A percentile compares a stretch with the other conserved stretches of the same genome.
These are phyloP conservation scores for Conchocele bisecta DNA, from an alignment of 2,888 invertebrate genomes.

Conservation along the genomic window DNA sequence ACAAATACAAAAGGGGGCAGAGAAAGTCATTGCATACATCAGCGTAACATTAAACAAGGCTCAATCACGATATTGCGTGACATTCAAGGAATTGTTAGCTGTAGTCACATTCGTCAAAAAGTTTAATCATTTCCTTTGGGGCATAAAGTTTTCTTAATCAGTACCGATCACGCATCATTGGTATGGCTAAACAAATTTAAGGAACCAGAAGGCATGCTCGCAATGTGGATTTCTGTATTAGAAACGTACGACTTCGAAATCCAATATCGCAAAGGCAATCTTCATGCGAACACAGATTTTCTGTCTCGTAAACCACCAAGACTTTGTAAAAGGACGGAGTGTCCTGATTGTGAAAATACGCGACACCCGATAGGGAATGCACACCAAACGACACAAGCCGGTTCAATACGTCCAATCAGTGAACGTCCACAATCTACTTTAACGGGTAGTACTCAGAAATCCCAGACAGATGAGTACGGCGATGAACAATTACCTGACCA, in stretches of 20 bases:
- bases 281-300: constrained; percentile 17
- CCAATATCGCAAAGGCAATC: background rate
- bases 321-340: constrained; percentile 1
- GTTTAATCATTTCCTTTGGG: constrained; percentile 13
- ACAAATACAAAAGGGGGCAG: constrained; percentile 17
- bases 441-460: too few species aligned
- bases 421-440: too few species aligned
- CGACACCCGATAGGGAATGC: background rate
- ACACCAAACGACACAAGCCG: too few species aligned
- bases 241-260: constrained; percentile 17
- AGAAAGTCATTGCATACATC: too few species aligned
- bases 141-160: constrained; percentile 8
- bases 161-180: constrained; percentile 17
- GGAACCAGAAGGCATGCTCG: constrained; percentile 23
- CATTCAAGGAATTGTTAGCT: constrained; percentile 17
- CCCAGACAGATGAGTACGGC: too few species aligned
- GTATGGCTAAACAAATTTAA: constrained; percentile 6
- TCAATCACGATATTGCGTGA: constrained; percentile 19
- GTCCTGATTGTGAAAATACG: constrained; percentile 3
- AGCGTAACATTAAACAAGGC: constrained; percentile 10
- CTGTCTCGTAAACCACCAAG: background rate
- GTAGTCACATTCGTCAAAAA: constrained; percentile 15
- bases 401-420: too few species aligned
- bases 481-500: background rate
- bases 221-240: constrained; percentile 9